Evolutionary conservation across 2,797 vertebrate species (phyloP).

Genomic region (Typhlichthys eigenmanni): DNA sequence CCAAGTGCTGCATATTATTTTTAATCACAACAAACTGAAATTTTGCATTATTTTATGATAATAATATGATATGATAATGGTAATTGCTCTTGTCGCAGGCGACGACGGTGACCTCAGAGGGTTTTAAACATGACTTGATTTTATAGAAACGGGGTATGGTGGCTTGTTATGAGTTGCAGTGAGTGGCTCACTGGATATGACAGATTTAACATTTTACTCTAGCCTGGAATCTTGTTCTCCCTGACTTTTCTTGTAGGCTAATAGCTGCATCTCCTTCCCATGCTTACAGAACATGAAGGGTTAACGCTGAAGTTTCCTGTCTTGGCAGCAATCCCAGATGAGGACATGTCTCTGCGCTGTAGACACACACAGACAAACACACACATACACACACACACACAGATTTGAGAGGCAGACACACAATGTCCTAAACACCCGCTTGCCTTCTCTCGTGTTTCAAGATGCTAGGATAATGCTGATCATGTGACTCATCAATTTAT

Average conservation of each 20-base stretch:
- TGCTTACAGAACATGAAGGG: conserved; percentile 65
- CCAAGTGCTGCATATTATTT: too few species aligned
- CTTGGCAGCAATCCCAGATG: conserved; percentile 84
- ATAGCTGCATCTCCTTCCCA: conserved; percentile 9
- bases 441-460: conserved; percentile 36
- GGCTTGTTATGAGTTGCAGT: conserved; percentile 29
- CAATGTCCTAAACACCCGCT: conserved; percentile 3
- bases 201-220: conserved; percentile 41
- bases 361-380: conserved; percentile 52
- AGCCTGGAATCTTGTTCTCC: conserved; percentile 13
- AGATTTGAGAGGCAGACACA: background rate
- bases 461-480: conserved; percentile 25
- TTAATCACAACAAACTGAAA: too few species aligned
- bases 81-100: too few species aligned
- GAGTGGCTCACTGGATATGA: conserved; percentile 18
- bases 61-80: too few species aligned
- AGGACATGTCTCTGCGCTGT: conserved; percentile 82
- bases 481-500: conserved; percentile 28
- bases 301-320: conserved; percentile 80
- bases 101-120: too few species aligned
- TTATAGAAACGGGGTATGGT: conserved; percentile 10
- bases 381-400: conserved; percentile 1
- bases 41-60: too few species aligned
- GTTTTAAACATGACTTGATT: background rate
- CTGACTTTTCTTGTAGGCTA: conserved; percentile 8